Base-by-base conservation (phyloP, 1,140 invertebrate genomes). In the Scaptodrosophila lebanonensis region DNA sequence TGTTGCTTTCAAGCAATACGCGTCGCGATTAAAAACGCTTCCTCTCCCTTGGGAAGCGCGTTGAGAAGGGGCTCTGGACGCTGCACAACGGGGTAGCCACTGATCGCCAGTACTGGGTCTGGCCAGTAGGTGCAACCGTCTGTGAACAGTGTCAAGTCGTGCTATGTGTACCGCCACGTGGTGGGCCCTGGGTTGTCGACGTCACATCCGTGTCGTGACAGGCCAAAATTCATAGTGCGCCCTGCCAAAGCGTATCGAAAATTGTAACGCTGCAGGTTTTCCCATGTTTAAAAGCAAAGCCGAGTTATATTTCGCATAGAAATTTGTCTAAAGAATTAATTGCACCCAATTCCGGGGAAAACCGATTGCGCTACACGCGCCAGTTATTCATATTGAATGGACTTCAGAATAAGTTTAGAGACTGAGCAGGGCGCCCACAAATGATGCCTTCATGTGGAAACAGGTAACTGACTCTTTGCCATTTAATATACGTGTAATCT, bases 221-320 rank as follows among this genome's bases (percentile, higher is more conserved):
- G 66, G 83, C 83, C 83, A 62, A 85, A 85, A 85, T 70, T 68
- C 83, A 85, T 85, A 85, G 83, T 77, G 83, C 83, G 83, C 83
- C 83, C 77, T 85, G 83, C 77, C 29, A 47, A 56, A 52, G 58
- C 62, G 71, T 72, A 63, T 17, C n/a, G 5, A n/a, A 20, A 16
- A 40, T 42, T 35, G 63, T 47, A 62, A 44, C 73, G 66, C 65
- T 84, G 83, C 83, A 85, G 83, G 83, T 76, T 76, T 85, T 70
- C 66, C 59, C 65, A 58, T 44, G 32, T 22, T 3, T 7, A 2
- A 43, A 45, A 52, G 20, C 30, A 51, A 49, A 53, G 53, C 64
- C 57, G 49, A 38, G 17, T 22, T 39, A 29, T n/a, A 48, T 13
- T 25, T 29, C 9, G 12, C 30, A 11, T 5, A 29, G 13, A 43